Conservation (phyloP, 2,797 vertebrate species). For the Nannoperca australis region DNA sequence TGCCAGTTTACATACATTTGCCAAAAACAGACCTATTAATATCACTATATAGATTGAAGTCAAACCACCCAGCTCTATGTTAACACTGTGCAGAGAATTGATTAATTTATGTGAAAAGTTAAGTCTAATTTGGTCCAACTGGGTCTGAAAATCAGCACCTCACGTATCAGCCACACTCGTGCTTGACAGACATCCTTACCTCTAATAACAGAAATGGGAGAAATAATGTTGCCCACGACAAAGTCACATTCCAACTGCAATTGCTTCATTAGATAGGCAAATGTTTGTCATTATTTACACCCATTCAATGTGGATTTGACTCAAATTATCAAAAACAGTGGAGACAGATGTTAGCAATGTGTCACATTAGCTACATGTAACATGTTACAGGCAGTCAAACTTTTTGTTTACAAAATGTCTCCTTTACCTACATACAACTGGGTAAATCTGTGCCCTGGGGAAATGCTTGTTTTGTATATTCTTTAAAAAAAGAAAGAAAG, state of each 20-base stretch:
- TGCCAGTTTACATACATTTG: background rate
- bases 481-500: background rate
- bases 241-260: background rate
- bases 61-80: background rate
- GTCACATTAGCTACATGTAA: conserved; percentile 22
- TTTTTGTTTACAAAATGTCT: conserved; percentile 53
- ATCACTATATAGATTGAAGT: background rate
- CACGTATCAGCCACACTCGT: background rate
- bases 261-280: background rate
- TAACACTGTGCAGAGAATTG: background rate
- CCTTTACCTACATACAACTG: background rate
- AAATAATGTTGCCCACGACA: conserved; percentile 11
- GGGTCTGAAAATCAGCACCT: background rate
- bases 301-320: background rate
- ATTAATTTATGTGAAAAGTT: background rate
- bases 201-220: background rate
- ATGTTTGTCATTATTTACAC: background rate
- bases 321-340: too few species aligned
- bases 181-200: conserved; percentile 6
- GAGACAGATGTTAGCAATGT: background rate
- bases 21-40: background rate
- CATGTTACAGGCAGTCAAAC: conserved; percentile 34
- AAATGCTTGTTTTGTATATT: background rate
- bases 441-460: background rate
- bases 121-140: background rate